phyloP scores from a whole-genome alignment of 2,797 vertebrate genomes.

The Remorina albescens region DNA sequence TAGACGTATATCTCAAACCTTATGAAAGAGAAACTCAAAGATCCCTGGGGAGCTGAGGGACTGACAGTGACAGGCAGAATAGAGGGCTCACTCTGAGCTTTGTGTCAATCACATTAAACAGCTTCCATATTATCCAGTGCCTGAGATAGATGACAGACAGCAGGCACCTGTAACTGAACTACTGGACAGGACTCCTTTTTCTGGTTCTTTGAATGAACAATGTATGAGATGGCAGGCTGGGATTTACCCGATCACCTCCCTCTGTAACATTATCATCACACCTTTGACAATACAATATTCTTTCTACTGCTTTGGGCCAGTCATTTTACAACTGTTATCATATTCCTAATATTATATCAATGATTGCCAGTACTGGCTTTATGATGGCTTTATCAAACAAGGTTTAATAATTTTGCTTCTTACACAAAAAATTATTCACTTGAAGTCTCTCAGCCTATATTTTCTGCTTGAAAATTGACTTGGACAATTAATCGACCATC shows the following conservation, averaged over 20 bases:
- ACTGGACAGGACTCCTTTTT: slow-evolving; percentile 42
- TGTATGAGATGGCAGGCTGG: slow-evolving; percentile 12
- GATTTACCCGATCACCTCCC: slow-evolving; percentile 8
- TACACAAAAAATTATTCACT: no score
- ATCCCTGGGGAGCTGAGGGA: slow-evolving; percentile 57
- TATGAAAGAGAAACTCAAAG: slow-evolving; percentile 33
- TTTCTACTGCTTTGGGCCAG: not conserved
- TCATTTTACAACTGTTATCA: no score
- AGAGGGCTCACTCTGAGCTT: slow-evolving; percentile 56
- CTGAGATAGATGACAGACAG: slow-evolving; percentile 54
- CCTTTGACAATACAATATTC: not conserved
- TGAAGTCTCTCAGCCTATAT: no score
- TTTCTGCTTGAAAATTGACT: not conserved
- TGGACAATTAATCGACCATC: no score
- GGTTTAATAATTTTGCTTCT: no score
- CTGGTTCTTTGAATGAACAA: slow-evolving; percentile 28
- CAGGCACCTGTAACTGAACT: slow-evolving; percentile 50
- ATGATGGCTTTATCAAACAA: no score
- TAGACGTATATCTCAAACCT: slow-evolving; percentile 30
- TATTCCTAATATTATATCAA: not conserved
- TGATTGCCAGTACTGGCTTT: no score
- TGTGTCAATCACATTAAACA: slow-evolving; percentile 72
- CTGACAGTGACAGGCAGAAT: slow-evolving; percentile 64
- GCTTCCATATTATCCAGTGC: slow-evolving; percentile 54
- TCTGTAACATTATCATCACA: not conserved